phyloP scores from a whole-genome alignment of 2,888 invertebrate genomes.

The Leucoptera coffeella region DNA sequence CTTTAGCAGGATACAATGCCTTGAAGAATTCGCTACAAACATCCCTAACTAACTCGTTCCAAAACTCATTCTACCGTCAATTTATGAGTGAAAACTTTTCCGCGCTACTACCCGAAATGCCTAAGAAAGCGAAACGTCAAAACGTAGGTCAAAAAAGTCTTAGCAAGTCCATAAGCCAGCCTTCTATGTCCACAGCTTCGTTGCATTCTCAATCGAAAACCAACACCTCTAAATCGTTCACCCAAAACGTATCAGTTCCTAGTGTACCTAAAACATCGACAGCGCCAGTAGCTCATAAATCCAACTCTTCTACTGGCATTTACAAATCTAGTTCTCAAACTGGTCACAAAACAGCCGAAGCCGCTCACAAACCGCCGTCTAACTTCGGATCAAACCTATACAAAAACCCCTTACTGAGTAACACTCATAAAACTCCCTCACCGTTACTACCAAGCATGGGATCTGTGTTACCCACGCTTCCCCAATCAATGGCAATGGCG shows the following conservation, averaged over 20 bases:
- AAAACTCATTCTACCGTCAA: conserved; percentile 38
- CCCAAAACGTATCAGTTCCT: too few relatives aligned
- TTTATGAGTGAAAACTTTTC: conserved; percentile 26
- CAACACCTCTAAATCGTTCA: neutral
- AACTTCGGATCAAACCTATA: neutral
- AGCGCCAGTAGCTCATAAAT: too few relatives aligned
- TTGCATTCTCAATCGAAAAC: conserved; percentile 1
- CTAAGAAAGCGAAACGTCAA: conserved; percentile 32
- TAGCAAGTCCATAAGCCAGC: conserved; percentile 13
- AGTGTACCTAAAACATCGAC: too few relatives aligned
- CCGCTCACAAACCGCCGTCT: neutral
- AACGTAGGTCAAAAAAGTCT: conserved; percentile 35
- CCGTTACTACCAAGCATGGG: conserved; percentile 30
- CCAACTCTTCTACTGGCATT: neutral
- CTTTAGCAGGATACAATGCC: conserved; percentile 23
- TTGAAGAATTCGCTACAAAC: conserved; percentile 21
- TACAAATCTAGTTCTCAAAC: neutral
- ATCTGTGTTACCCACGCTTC: conserved; percentile 25
- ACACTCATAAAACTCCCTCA: conserved; percentile 17
- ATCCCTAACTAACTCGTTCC: conserved; percentile 17
- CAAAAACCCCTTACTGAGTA: neutral
- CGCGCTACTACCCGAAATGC: conserved; percentile 16
- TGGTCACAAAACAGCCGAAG: neutral
- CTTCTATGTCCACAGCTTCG: conserved; percentile 7
- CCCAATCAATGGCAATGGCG: conserved; percentile 23